These are phyloP conservation scores for Ceraclea dissimilis DNA, from an alignment of 2,888 invertebrate species.

Conservation along the genomic window DNA sequence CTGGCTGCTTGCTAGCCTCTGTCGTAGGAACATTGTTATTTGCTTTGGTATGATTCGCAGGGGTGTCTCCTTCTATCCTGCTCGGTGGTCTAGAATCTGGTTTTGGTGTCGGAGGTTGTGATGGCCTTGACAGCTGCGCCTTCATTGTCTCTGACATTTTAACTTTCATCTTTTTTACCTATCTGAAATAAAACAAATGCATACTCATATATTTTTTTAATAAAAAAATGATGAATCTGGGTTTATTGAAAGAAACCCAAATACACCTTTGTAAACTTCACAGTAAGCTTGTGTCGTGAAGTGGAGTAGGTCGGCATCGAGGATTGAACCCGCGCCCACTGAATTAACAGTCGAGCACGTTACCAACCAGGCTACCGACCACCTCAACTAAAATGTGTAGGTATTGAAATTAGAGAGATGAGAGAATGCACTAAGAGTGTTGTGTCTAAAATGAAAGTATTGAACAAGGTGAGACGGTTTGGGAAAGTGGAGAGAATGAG, in stretches of 20 bases:
- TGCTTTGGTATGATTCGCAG: neutral
- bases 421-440: neutral
- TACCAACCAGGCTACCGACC: too few relatives aligned
- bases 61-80: constrained; percentile 2
- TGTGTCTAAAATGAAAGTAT: neutral
- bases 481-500: too few relatives aligned
- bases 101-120: constrained; percentile 10
- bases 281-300: too few relatives aligned
- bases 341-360: too few relatives aligned
- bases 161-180: constrained; percentile 22
- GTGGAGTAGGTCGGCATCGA: too few relatives aligned
- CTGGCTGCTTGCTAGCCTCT: constrained; percentile 16
- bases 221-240: neutral
- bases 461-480: too few relatives aligned
- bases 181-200: constrained; percentile 7
- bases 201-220: neutral
- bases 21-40: neutral
- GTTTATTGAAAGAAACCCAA: too few relatives aligned
- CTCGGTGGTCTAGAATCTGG: constrained; percentile 1
- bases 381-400: too few relatives aligned
- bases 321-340: too few relatives aligned
- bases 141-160: constrained; percentile 18
- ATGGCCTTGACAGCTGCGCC: neutral
- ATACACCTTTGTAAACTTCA: too few relatives aligned
- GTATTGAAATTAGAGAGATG: neutral